Base-by-base conservation (phyloP, 2,888 invertebrate species). In the Copidosoma aretas region DNA sequence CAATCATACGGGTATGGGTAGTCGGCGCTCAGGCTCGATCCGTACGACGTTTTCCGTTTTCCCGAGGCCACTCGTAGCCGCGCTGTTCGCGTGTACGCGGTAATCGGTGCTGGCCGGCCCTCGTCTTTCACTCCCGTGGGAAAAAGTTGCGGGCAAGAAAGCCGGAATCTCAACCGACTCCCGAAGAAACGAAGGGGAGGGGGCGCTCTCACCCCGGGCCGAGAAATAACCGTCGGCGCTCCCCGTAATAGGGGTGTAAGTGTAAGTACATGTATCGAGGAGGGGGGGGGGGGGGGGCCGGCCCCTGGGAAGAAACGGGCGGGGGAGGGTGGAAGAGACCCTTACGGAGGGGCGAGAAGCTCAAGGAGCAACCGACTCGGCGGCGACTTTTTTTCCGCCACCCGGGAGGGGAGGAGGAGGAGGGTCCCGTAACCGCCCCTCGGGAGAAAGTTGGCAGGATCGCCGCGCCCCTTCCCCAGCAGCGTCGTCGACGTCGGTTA, bases 111-210 rank as follows among this genome's bases (percentile, higher is more conserved):
- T 46, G 57, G 58, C 51, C 25, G 63, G 5, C 32, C 39, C 41
- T 24, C 49, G 22, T 51, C 49, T 51, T 54, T 67, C 60, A 58
- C 66, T 64, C 64, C 70, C 77, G 78, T 78, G 78, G 77, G 78
- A 32, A 78, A 78, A 78, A 78, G 77, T 77, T 77, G 67, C 59
- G 75, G 32, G 71, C 67, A 78, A 78, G 78, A 75, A 78, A 76
- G 74, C 67, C 58, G 32, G 41, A 59, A 57, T 59, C 32, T 8
- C 32, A 32, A 32, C 32, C 32, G 32, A 32, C 32, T 32, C 32
- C 32, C 4, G 32, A 32, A 8, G 3, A 32, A 32, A 32, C 4
- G 32, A 8, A 3, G 8, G 8, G 3, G 8, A 32, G 32, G 4
- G 4, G 3, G 32, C 32, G 32, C 8, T 32, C 32, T 3, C 32